Evolutionary conservation across 1,140 invertebrate species (phyloP), one percentile per base, ranked within the genome.

Genomic region (Apis laboriosa): DNA sequence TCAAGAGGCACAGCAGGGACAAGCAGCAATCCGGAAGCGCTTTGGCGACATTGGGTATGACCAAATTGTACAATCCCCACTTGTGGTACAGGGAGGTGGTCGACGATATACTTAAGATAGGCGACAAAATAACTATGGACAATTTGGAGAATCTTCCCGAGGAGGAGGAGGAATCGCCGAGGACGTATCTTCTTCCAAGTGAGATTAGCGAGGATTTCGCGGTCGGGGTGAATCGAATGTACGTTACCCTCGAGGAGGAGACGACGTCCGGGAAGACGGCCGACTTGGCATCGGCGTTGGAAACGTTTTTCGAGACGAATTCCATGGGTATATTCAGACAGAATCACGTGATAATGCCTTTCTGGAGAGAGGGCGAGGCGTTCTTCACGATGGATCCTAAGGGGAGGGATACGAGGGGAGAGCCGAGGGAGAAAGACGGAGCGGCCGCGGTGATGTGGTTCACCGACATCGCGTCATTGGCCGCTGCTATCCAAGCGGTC

Each of bases 171-270:
- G 89, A 91, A 58, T 17, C 21, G 0, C 80, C 81, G 28, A 92
- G 95, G 79, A 80, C 93, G 81, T 95, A 93, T 67, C 92, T 95
- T 0, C 79, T 94, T 53, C 92, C 95, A 0, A 92, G 88, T 70
- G 94, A 95, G 67, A 90, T 94, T 53, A 88, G 86, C 58, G 91
- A 93, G 43, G 89, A 93, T 28, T 93, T 94, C n/a, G 68, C 77
- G 11, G 88, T 94, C 8, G 93, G 93, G 0, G 86, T 93, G 15
- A 94, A 92, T 70, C 66, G 81, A 28, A 88, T 93, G 8, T 83
- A 43, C 1, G 24, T 92, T 0, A 63, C 11, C 0, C 15, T 94
- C 9, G 90, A 93, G 24, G 92, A 94, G 19, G 90, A 90, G 24
- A 11, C 15, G 1, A 12, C n/a, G 11, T 13, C 63, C 2, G 92